Evolutionary conservation across 1,140 invertebrate species (phyloP).

Genomic region (Coelopa frigida): DNA sequence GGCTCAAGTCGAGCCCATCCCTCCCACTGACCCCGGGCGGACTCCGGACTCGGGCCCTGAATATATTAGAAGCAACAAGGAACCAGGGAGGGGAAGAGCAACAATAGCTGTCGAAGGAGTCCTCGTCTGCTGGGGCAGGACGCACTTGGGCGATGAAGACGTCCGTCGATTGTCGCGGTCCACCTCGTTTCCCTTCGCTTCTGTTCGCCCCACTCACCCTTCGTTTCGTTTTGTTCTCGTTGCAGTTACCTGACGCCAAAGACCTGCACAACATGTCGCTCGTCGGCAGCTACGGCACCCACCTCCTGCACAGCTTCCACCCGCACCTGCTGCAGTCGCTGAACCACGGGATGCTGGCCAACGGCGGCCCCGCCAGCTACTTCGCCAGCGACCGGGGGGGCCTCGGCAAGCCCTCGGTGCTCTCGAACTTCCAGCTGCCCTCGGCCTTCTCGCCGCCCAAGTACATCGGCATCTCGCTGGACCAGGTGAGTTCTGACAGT

Average conservation of each 20-base stretch:
- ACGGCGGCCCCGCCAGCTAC: slow-evolving; percentile 34
- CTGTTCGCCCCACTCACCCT: no score
- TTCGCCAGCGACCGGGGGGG: slow-evolving; percentile 39
- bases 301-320: slow-evolving; percentile 40
- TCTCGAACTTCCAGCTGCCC: slow-evolving; percentile 42
- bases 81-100: no score
- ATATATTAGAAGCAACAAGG: no score
- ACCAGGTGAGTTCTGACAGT: slow-evolving; percentile 32
- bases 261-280: slow-evolving; percentile 46
- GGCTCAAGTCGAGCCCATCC: no score
- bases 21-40: no score
- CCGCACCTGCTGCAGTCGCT: slow-evolving; percentile 42
- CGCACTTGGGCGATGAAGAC: no score
- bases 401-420: slow-evolving; percentile 40
- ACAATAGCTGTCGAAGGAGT: no score
- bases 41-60: no score
- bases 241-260: slow-evolving; percentile 45
- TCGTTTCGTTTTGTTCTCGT: no score
- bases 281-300: slow-evolving; percentile 43
- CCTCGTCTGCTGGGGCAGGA: no score
- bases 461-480: slow-evolving; percentile 43
- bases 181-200: no score
- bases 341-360: slow-evolving; percentile 42
- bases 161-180: no score
- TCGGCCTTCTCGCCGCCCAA: slow-evolving; percentile 44